These are phyloP conservation scores for Leptinotarsa texana DNA, from an alignment of 1,140 invertebrate species.

Conservation along the genomic window DNA sequence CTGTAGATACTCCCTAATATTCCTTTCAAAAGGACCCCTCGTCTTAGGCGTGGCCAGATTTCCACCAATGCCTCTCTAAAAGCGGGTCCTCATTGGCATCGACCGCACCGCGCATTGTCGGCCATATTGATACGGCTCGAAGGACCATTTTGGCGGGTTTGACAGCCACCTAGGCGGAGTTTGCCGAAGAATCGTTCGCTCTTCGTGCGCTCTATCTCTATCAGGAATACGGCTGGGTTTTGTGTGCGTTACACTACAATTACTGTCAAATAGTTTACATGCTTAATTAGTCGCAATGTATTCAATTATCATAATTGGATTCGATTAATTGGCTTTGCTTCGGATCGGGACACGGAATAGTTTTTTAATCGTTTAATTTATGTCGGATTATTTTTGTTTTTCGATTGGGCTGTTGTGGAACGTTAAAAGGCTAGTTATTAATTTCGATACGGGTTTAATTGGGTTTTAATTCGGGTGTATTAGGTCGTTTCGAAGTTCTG, in stretches of 20 bases:
- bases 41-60: constrained; percentile 42
- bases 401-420: constrained; percentile 13
- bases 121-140: constrained; percentile 30
- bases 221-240: constrained; percentile 32
- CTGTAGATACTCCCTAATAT: constrained; percentile 55
- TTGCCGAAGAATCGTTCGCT: constrained; percentile 31
- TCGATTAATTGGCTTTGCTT: constrained; percentile 53
- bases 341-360: constrained; percentile 43
- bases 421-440: constrained; percentile 20
- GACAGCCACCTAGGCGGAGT: constrained; percentile 30
- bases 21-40: constrained; percentile 49
- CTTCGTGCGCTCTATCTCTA: constrained; percentile 30
- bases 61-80: constrained; percentile 48
- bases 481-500: neutral
- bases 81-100: constrained; percentile 35
- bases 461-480: constrained; percentile 16
- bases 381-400: constrained; percentile 39
- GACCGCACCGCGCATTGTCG: constrained; percentile 15
- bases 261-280: constrained; percentile 51
- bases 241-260: constrained; percentile 38
- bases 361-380: constrained; percentile 46
- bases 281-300: constrained; percentile 55
- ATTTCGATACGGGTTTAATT: constrained; percentile 12
- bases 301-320: constrained; percentile 55
- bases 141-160: constrained; percentile 15